Evolutionary conservation across 2,797 vertebrate species (phyloP).

Genomic region (Cossypha heuglini): DNA sequence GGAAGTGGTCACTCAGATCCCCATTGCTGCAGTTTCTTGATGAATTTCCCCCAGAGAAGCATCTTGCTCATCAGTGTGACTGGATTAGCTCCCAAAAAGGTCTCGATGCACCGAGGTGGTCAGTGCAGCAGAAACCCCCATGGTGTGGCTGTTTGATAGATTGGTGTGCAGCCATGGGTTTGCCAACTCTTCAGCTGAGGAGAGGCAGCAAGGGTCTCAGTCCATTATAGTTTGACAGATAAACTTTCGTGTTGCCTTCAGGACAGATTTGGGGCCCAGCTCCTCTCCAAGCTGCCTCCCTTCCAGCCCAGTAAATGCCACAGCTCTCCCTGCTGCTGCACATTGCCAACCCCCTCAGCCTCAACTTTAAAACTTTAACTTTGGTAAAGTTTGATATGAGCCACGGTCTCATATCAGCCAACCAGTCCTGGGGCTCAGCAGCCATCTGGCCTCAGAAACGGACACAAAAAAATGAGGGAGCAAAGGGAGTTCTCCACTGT

Average conservation of each 20-base stretch:
- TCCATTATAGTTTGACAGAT: background rate
- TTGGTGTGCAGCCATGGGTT: fast-evolving
- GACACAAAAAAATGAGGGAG: background rate
- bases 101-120: background rate
- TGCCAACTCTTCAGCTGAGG: background rate
- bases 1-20: background rate
- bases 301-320: background rate
- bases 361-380: background rate
- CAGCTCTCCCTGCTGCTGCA: background rate
- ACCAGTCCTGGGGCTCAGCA: background rate
- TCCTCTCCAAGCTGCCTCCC: background rate
- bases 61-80: background rate
- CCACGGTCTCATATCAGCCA: fast-evolving
- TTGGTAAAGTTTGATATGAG: background rate
- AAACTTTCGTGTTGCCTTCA: background rate
- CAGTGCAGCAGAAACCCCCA: background rate
- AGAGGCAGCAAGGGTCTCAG: fast-evolving
- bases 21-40: background rate
- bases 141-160: fast-evolving
- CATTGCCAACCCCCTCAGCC: background rate
- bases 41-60: background rate
- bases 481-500: background rate
- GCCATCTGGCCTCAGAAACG: background rate
- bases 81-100: background rate
- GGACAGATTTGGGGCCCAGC: background rate